Base-by-base conservation (phyloP, 2,797 vertebrate species). In the Cygnus olor region DNA sequence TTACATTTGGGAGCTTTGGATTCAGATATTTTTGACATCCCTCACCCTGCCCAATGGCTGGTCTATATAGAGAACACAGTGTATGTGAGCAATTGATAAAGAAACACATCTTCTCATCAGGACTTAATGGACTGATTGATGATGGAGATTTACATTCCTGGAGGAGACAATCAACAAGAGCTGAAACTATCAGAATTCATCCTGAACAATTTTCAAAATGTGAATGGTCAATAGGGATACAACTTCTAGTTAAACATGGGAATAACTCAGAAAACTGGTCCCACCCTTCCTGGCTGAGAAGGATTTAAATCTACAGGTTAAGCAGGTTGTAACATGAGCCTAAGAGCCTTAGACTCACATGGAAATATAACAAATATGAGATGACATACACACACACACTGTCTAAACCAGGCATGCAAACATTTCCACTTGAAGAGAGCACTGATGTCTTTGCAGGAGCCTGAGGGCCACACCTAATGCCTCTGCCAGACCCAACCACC, bases 41-140 rank as follows among this genome's bases (percentile, higher is more conserved):
- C 14, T 72, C 9, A 14, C 17, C 47, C 25, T 44, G 40, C 40
- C 64, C 45, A 25, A 11, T 2, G 21, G 9, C 17, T 32, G 20
- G 27, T 16, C 30, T 61, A 17, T 10, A 6, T 0, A 19, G 54
- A 61, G 27, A 24, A 36, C 10, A 34, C 6, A 4, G 0, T 0
- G 17, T 1, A 10, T 3, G 25, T 13, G 36, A 88, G 27, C 76
- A 72, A 15, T 4, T 36, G 36, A 66, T 71, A 34, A n/a, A 27
- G 21, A 82, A 9, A 13, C 28, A 65, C 16, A 9, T n/a, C 24
- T 45, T 18, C 45, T 51, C 51, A 57, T 14, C 25, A 42, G 34
- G 21, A 27, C 10, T 71, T 2, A 9, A 17, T 12, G 24, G 51
- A 47, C n/a, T 47, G 56, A 25, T 2, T 21, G 17, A 19, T 57